Conservation (phyloP, 2,797 vertebrate genomes). For the Phalloptychus januarius region DNA sequence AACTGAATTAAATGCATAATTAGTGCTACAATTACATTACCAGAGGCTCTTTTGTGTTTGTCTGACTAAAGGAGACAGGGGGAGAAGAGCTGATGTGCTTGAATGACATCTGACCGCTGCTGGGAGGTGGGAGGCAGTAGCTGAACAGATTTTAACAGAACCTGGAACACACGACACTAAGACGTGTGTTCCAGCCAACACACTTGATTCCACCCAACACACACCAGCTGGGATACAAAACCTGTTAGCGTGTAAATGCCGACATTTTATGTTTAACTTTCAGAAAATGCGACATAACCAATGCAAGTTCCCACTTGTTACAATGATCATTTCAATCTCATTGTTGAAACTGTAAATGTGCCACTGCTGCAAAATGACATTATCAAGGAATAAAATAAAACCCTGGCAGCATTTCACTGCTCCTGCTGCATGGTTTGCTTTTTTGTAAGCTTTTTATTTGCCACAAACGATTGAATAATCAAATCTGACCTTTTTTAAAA, state of each 20-base stretch:
- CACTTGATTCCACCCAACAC: not conserved
- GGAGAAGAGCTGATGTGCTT: constrained; percentile 13
- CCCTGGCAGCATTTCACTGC: not conserved
- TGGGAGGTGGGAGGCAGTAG: constrained; percentile 29
- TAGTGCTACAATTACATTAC: constrained; percentile 94
- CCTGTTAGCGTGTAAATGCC: not conserved
- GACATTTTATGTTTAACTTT: not conserved
- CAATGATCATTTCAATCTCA: not conserved
- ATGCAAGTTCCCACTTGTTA: not conserved
- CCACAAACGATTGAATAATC: not conserved
- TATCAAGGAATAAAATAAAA: not conserved
- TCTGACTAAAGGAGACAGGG: constrained; percentile 43
- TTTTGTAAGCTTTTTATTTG: not conserved
- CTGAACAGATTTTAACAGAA: not conserved
- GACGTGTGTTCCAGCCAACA: no score
- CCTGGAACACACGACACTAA: not conserved
- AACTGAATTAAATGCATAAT: constrained; percentile 99
- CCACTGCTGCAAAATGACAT: not conserved
- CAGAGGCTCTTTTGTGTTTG: constrained; percentile 84
- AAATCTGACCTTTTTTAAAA: not conserved
- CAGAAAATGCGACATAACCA: not conserved
- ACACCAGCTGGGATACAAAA: not conserved
- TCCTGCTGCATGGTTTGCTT: not conserved
- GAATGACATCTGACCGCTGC: constrained; percentile 19
- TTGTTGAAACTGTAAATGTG: not conserved